Conservation (phyloP, 1,140 invertebrate genomes). For the Bombus cullumanus region DNA sequence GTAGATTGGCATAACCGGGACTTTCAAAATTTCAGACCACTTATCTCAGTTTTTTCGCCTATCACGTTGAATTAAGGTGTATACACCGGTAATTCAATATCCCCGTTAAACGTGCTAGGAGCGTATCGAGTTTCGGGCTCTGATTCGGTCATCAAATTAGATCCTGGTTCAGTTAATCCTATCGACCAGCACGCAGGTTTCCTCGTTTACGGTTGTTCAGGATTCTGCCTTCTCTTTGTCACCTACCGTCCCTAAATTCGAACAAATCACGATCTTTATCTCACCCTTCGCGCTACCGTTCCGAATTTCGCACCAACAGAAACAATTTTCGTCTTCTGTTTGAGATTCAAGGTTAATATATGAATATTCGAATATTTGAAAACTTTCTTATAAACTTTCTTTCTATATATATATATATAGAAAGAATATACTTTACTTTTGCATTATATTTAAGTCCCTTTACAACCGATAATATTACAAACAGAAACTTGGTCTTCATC, state of each 20-base stretch:
- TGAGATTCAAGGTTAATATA: no score
- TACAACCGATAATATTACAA: no score
- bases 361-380: background rate
- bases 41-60: slow-evolving; percentile 67
- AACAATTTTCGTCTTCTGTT: background rate
- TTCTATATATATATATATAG: no score
- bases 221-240: background rate
- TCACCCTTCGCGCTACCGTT: background rate
- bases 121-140: slow-evolving; percentile 67
- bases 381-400: no score
- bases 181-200: slow-evolving; percentile 39
- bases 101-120: slow-evolving; percentile 67
- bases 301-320: background rate
- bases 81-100: slow-evolving; percentile 72
- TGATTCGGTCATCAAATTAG: slow-evolving; percentile 67
- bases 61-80: slow-evolving; percentile 72
- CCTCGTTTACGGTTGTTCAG: slow-evolving; percentile 43
- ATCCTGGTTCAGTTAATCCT: slow-evolving; percentile 53
- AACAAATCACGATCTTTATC: slow-evolving; percentile 20
- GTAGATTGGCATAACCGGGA: slow-evolving; percentile 11
- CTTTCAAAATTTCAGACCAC: slow-evolving; percentile 64
- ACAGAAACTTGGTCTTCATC: no score
- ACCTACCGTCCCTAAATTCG: background rate
- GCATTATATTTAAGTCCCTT: no score
- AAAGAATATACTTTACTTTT: no score